Evolutionary conservation across 2,113 vertebrate species (phyloP).

Genomic region (Neogobius melanostomus): DNA sequence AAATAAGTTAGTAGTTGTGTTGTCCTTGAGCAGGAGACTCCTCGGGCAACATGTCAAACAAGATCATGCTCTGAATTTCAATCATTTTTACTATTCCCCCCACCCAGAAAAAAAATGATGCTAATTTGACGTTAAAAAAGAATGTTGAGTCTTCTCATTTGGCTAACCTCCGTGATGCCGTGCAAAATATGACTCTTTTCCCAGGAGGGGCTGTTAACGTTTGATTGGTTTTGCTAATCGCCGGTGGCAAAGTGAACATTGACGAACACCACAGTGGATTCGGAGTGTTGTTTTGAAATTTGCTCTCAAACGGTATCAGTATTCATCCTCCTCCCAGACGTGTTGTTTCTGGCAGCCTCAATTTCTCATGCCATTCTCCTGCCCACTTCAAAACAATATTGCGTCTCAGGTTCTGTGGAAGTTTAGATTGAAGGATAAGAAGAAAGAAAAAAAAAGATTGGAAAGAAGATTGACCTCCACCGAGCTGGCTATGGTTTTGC

Average conservation of each 20-base stretch:
- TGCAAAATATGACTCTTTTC: background rate
- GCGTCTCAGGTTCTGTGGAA: background rate
- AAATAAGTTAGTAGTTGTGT: too few relatives aligned
- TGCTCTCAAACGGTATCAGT: background rate
- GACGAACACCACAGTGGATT: background rate
- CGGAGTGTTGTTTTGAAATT: background rate
- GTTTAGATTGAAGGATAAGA: background rate
- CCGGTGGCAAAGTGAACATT: background rate
- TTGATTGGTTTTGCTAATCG: slow-evolving; percentile 7
- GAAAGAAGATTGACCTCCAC: background rate
- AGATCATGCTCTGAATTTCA: too few relatives aligned
- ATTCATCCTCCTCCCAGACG: background rate
- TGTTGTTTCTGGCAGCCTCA: background rate
- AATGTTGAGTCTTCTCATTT: background rate
- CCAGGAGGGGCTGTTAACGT: background rate
- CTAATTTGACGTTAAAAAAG: background rate
- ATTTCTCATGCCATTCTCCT: background rate
- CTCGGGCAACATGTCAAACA: too few relatives aligned
- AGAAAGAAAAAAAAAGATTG: background rate
- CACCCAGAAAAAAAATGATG: too few relatives aligned
- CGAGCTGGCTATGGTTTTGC: background rate
- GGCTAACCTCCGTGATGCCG: background rate
- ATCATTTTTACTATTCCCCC: too few relatives aligned
- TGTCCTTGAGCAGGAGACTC: too few relatives aligned
- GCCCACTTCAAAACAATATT: slow-evolving; percentile 7